These are phyloP conservation scores for Leucoptera coffeella DNA, from an alignment of 2,888 invertebrate genomes.

Conservation along the genomic window DNA sequence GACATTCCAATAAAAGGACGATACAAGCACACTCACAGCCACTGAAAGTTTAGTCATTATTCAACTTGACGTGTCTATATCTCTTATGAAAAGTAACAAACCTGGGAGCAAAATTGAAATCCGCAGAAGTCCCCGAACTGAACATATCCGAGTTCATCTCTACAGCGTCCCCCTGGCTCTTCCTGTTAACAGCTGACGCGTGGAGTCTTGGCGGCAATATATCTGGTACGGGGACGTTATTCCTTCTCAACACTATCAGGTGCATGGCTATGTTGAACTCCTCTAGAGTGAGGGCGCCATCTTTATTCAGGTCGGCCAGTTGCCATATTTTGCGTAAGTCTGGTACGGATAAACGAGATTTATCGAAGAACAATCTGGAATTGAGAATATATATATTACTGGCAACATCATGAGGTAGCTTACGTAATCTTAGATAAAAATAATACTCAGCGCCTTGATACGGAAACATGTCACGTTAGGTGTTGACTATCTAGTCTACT, in stretches of 20 bases:
- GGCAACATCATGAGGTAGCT: constrained; percentile 70
- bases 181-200: no score
- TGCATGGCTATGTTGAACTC: constrained; percentile 99
- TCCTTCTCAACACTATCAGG: constrained; percentile 84
- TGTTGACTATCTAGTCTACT: no score
- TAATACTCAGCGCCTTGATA: no score
- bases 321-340: constrained; percentile 97
- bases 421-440: no score
- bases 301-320: constrained; percentile 88
- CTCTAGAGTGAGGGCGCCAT: constrained; percentile 86
- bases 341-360: constrained; percentile 87
- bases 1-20: no score
- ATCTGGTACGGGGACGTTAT: constrained; percentile 85
- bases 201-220: no score
- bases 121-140: constrained; percentile 43
- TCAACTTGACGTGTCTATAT: no score
- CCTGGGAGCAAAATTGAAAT: constrained; percentile 37
- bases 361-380: constrained; percentile 82
- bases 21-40: no score
- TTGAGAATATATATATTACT: constrained; percentile 87
- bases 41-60: no score
- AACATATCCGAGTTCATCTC: constrained; percentile 45
- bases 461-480: no score
- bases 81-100: no score
- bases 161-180: no score